phyloP scores from a whole-genome alignment of 1,140 invertebrate species.

The Platyura marginata region DNA sequence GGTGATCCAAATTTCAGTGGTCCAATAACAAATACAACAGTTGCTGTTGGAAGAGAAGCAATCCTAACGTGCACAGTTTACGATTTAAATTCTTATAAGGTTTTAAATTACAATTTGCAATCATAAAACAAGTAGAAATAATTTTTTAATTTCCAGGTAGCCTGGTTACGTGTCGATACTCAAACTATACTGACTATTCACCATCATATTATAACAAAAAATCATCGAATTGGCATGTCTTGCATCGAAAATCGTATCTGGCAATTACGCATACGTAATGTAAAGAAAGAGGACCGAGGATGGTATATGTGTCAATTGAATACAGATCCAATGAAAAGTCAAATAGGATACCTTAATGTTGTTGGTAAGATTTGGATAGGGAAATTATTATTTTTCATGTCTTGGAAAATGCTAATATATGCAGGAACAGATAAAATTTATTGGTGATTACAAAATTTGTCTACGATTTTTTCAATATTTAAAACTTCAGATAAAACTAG shows the following conservation, averaged over 20 bases:
- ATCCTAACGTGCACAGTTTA: slow-evolving; percentile 61
- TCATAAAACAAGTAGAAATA: neutral
- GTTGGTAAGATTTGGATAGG: slow-evolving; percentile 43
- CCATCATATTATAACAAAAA: slow-evolving; percentile 74
- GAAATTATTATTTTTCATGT: neutral
- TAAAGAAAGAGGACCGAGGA: slow-evolving; percentile 55
- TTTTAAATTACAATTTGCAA: slow-evolving; percentile 22
- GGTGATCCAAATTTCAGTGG: slow-evolving; percentile 54
- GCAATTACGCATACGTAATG: slow-evolving; percentile 67
- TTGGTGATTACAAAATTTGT: too few relatives aligned
- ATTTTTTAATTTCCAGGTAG: slow-evolving; percentile 38
- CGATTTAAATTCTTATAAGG: slow-evolving; percentile 58
- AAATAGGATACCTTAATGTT: slow-evolving; percentile 71
- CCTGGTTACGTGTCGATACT: slow-evolving; percentile 75
- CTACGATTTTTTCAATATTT: too few relatives aligned
- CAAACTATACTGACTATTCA: slow-evolving; percentile 83
- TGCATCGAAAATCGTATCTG: slow-evolving; percentile 66
- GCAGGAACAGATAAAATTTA: too few relatives aligned
- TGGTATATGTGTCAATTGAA: slow-evolving; percentile 86
- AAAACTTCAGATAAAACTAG: too few relatives aligned
- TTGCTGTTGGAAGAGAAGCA: slow-evolving; percentile 57
- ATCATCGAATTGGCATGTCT: slow-evolving; percentile 61
- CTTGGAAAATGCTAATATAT: too few relatives aligned
- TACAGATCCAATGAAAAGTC: slow-evolving; percentile 80
- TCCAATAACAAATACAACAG: slow-evolving; percentile 58